A percentile compares a stretch with the other conserved stretches of the same genome.
These are phyloP conservation scores for Euwallacea similis DNA, from an alignment of 1,140 invertebrate species.

Conservation along the genomic window DNA sequence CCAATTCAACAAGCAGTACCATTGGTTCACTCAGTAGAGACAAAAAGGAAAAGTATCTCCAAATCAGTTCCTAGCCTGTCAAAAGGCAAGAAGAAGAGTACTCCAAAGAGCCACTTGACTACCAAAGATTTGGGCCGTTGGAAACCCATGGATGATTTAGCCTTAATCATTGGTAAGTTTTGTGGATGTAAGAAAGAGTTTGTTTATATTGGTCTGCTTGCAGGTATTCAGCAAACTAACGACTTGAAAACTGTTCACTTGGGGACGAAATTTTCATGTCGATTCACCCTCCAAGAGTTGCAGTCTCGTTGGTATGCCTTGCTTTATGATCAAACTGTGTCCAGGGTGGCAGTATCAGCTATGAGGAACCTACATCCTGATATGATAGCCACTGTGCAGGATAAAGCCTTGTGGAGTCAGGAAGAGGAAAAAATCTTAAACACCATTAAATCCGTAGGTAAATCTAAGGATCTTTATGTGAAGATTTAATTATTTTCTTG, in stretches of 20 bases:
- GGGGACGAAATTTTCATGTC: constrained; percentile 94
- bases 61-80: constrained; percentile 42
- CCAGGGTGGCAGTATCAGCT: constrained; percentile 83
- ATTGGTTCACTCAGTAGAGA: constrained; percentile 43
- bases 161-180: constrained; percentile 76
- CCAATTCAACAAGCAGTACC: constrained; percentile 25
- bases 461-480: background rate
- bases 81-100: constrained; percentile 57
- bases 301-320: constrained; percentile 95
- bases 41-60: constrained; percentile 45
- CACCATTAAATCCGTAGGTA: constrained; percentile 78
- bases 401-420: constrained; percentile 85
- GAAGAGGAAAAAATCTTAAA: constrained; percentile 87
- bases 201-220: constrained; percentile 90
- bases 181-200: constrained; percentile 90
- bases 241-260: constrained; percentile 85
- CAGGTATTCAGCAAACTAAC: constrained; percentile 91
- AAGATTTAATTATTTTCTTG: constrained; percentile 9
- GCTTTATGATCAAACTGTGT: constrained; percentile 88
- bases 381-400: constrained; percentile 81
- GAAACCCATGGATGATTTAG: constrained; percentile 96
- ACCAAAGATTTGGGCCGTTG: constrained; percentile 90
- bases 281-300: constrained; percentile 91
- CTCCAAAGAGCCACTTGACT: constrained; percentile 64
- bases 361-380: constrained; percentile 94